Conservation (phyloP, 92 coral and sea anemone genomes). For the Diadumene lineata region DNA sequence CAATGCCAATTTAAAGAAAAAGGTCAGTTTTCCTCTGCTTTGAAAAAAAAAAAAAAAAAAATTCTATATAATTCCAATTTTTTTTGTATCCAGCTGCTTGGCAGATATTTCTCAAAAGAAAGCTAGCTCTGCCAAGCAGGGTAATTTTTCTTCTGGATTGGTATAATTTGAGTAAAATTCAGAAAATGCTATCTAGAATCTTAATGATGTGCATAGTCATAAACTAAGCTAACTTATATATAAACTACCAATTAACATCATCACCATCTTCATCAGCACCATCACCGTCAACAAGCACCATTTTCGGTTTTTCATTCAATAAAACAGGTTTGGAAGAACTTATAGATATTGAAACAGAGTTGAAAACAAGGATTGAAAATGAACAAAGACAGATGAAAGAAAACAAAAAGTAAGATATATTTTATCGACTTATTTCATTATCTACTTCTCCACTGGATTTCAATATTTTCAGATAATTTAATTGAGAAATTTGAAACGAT, state of each 20-base stretch:
- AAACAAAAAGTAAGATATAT: constrained; percentile 24
- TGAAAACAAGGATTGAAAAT: background rate
- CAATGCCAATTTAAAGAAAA: constrained; percentile 44
- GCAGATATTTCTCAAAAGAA: no score
- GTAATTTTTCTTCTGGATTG: no score
- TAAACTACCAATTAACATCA: no score
- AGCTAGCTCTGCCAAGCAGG: no score
- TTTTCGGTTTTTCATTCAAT: background rate
- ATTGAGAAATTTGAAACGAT: background rate
- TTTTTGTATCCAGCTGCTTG: no score
- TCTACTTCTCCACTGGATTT: background rate
- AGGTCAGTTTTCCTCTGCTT: constrained; percentile 24
- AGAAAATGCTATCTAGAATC: no score
- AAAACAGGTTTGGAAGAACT: constrained; percentile 44
- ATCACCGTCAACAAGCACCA: background rate
- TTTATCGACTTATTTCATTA: background rate
- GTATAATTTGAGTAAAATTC: no score
- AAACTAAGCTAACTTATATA: no score
- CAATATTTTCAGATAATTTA: no score
- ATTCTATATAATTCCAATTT: no score
- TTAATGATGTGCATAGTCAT: no score
- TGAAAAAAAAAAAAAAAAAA: no score
- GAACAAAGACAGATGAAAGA: background rate
- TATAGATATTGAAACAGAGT: constrained; percentile 32
- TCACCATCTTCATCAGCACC: background rate